These are phyloP conservation scores for Ruditapes philippinarum DNA, from an alignment of 1,140 invertebrate genomes.

Conservation along the genomic window DNA sequence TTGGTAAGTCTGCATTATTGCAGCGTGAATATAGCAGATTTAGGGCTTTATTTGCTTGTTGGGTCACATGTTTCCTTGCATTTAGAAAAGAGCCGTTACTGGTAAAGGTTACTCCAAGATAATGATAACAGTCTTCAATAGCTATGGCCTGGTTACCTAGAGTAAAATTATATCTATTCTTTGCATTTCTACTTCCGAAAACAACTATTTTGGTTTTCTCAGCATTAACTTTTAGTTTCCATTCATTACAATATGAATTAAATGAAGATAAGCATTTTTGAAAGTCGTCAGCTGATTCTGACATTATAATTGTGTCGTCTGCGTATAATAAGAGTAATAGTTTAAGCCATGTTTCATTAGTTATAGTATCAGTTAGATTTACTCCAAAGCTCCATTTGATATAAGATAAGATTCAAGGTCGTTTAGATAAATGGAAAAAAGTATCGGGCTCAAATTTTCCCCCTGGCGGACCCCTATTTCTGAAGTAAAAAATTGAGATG, in stretches of 20 bases:
- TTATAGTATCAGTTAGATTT: background rate
- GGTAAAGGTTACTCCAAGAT: conserved; percentile 2
- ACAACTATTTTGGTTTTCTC: conserved; percentile 37
- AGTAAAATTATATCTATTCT: background rate
- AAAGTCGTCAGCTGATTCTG: conserved; percentile 24
- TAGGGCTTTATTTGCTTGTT: too few relatives aligned
- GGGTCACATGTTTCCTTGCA: background rate
- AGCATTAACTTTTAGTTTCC: conserved; percentile 38
- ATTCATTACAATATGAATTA: conserved; percentile 13
- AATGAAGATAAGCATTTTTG: background rate
- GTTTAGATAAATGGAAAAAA: conserved; percentile 46
- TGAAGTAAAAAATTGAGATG: background rate
- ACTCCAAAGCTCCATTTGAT: background rate
- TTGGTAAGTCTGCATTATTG: conserved; percentile 11
- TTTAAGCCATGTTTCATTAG: background rate
- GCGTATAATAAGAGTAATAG: conserved; percentile 23
- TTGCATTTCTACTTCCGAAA: background rate
- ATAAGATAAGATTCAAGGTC: background rate
- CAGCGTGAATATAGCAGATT: background rate
- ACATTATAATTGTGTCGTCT: conserved; percentile 54
- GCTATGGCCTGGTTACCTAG: background rate
- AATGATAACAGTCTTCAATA: conserved; percentile 6
- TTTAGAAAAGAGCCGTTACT: conserved; percentile 30
- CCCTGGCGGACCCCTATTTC: conserved; percentile 48
- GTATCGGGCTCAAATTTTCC: conserved; percentile 1